These are phyloP conservation scores for Nomia melanderi DNA, from an alignment of 1,140 invertebrate species.

Conservation along the genomic window DNA sequence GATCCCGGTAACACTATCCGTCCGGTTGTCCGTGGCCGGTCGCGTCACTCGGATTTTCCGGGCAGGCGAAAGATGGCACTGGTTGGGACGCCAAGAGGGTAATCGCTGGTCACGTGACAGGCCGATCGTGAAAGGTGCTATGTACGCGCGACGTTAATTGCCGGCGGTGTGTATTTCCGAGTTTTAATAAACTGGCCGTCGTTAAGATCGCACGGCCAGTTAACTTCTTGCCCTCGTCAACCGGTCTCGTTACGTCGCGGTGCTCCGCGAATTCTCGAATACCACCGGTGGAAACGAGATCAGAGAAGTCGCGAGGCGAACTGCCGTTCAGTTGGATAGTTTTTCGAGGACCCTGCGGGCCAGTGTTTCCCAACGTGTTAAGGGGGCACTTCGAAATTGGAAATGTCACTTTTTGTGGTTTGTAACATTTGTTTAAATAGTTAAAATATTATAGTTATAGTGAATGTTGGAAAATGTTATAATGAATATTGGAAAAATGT, in stretches of 20 bases:
- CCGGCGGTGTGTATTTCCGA: conserved; percentile 53
- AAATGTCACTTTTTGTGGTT: too few relatives aligned
- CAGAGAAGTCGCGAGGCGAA: conserved; percentile 18
- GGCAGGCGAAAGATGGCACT: background rate
- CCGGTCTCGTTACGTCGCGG: conserved; percentile 31
- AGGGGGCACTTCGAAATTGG: too few relatives aligned
- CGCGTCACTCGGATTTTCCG: conserved; percentile 20
- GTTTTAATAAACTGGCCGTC: conserved; percentile 57
- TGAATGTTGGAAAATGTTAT: too few relatives aligned
- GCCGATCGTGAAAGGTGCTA: conserved; percentile 40
- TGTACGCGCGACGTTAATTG: conserved; percentile 56
- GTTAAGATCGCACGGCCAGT: conserved; percentile 48
- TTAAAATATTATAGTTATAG: too few relatives aligned
- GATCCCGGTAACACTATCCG: background rate
- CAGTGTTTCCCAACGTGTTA: too few relatives aligned
- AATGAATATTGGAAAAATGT: too few relatives aligned
- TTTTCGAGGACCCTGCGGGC: conserved; percentile 3
- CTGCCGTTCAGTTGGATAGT: conserved; percentile 21
- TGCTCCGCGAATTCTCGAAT: conserved; percentile 27
- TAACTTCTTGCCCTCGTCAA: conserved; percentile 54
- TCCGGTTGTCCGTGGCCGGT: background rate
- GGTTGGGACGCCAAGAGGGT: too few relatives aligned
- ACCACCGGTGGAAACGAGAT: conserved; percentile 32
- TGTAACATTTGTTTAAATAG: too few relatives aligned
- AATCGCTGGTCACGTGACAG: conserved; percentile 7